Evolutionary conservation across 2,888 invertebrate genomes (phyloP).

Genomic region (Sarcophaga subvicina): DNA sequence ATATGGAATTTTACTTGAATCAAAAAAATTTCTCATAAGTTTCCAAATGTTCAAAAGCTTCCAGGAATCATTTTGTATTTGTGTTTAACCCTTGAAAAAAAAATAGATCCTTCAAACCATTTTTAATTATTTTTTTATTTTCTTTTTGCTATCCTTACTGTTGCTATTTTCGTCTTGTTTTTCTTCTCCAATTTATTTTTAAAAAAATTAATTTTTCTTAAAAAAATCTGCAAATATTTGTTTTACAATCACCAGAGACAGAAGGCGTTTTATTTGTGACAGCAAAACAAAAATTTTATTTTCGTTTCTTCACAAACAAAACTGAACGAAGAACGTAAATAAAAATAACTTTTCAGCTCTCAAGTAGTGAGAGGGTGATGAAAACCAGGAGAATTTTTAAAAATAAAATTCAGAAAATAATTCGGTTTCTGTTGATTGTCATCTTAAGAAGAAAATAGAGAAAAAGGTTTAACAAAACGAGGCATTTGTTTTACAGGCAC

Average conservation of each 20-base stretch:
- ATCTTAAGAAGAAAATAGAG: too few relatives aligned
- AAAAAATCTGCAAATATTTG: conserved; percentile 61
- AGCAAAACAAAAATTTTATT: background rate
- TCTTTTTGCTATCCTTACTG: background rate
- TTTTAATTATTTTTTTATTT: background rate
- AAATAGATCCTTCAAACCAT: too few relatives aligned
- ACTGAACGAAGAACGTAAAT: background rate
- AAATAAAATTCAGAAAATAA: background rate
- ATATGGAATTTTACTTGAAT: background rate
- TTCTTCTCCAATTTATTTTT: conserved; percentile 19
- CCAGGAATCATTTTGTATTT: conserved; percentile 1
- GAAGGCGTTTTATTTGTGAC: conserved; percentile 6
- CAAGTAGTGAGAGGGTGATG: conserved; percentile 8
- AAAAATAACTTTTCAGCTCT: background rate
- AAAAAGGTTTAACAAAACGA: too few relatives aligned
- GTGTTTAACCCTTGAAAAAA: background rate
- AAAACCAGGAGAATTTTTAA: background rate
- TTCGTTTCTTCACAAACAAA: conserved; percentile 1
- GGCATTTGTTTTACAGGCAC: too few relatives aligned
- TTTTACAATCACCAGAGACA: conserved; percentile 52
- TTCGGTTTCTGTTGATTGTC: too few relatives aligned
- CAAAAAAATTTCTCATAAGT: too few relatives aligned
- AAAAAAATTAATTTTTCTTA: conserved; percentile 55
- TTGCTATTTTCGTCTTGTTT: conserved; percentile 26
- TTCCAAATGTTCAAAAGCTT: background rate